A percentile compares a stretch with the other conserved stretches of the same genome.
Evolutionary conservation across 2,113 vertebrate genomes (phyloP).

Genomic region (Abramis brama): DNA sequence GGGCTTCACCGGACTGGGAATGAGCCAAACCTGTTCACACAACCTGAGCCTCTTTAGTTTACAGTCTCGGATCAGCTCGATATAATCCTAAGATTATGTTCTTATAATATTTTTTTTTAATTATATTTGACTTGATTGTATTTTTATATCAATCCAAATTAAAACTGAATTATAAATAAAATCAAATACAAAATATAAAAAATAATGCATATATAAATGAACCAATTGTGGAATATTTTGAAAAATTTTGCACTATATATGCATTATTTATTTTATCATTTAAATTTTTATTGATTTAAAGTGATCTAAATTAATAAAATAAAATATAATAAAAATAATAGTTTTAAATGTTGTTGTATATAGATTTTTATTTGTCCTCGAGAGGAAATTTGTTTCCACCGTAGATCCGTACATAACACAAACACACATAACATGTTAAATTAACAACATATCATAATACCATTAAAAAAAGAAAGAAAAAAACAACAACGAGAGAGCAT

Average conservation of each 20-base stretch:
- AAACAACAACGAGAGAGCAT: too few species aligned
- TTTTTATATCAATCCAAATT: not conserved
- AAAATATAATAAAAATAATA: not conserved
- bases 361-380: too few species aligned
- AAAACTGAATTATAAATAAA: not conserved
- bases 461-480: too few species aligned
- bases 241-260: not conserved
- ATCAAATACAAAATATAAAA: too few species aligned
- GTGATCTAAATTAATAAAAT: not conserved
- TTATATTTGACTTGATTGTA: not conserved
- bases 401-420: too few species aligned
- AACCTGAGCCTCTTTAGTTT: not conserved
- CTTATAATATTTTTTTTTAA: not conserved
- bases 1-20: not conserved
- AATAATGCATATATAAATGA: too few species aligned
- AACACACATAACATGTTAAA: too few species aligned
- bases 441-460: too few species aligned
- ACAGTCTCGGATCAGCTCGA: not conserved
- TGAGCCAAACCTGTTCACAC: constrained; percentile 1
- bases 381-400: too few species aligned
- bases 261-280: not conserved
- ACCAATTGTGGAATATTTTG: not conserved
- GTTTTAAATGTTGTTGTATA: not conserved
- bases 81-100: not conserved
- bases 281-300: too few species aligned